Evolutionary conservation across 2,113 vertebrate genomes (phyloP).

Genomic region (Daubentonia madagascariensis): DNA sequence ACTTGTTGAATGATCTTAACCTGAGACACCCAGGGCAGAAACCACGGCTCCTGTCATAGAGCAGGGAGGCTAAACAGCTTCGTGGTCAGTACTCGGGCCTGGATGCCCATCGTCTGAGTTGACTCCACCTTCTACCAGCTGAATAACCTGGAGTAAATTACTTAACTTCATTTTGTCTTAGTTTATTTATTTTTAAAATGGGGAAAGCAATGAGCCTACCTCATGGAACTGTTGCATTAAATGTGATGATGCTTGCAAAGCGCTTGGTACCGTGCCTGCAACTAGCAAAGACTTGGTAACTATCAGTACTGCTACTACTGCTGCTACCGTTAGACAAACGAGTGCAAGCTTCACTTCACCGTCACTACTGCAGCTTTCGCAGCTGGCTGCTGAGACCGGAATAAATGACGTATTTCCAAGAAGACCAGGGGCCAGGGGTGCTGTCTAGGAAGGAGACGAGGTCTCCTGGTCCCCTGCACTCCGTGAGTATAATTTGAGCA

Average conservation of each 20-base stretch:
- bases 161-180: fast-evolving
- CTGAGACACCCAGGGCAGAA: fast-evolving
- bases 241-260: fast-evolving
- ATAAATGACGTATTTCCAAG: fast-evolving
- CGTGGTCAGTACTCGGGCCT: fast-evolving
- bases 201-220: no score
- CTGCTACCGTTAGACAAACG: no score
- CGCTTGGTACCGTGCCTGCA: fast-evolving
- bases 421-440: fast-evolving
- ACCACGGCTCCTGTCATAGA: fast-evolving
- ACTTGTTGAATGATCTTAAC: fast-evolving
- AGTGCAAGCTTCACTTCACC: fast-evolving
- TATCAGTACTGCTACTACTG: fast-evolving
- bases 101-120: fast-evolving
- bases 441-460: fast-evolving
- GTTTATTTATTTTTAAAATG: neutral
- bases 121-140: fast-evolving
- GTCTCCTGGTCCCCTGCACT: fast-evolving
- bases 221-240: neutral
- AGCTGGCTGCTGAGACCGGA: neutral
- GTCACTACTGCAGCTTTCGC: fast-evolving
- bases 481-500: fast-evolving
- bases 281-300: fast-evolving
- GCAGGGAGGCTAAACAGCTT: fast-evolving
- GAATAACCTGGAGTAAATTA: fast-evolving